phyloP scores from a whole-genome alignment of 2,888 invertebrate species.

The Toxonevra muliebris region DNA sequence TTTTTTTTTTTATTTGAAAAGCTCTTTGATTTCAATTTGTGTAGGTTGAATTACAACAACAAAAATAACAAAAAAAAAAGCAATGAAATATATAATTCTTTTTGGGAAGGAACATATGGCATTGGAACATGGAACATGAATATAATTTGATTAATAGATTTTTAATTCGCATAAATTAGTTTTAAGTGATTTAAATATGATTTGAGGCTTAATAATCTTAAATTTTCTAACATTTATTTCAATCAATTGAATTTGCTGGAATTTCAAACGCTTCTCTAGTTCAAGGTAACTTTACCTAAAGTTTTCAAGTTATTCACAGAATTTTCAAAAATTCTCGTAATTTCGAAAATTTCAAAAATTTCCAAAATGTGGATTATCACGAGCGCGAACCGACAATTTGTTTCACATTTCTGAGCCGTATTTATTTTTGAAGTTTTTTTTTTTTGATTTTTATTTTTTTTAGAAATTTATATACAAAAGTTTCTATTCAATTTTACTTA shows the following conservation, averaged over 20 bases:
- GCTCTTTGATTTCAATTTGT: conserved; percentile 26
- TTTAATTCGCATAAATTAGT: conserved; percentile 24
- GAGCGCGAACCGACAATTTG: neutral
- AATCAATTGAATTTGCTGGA: neutral
- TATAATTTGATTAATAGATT: conserved; percentile 33
- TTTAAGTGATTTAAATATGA: neutral
- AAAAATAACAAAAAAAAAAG: conserved; percentile 13
- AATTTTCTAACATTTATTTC: conserved; percentile 16
- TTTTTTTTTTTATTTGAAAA: conserved; percentile 22
- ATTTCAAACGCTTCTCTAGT: too few relatives aligned
- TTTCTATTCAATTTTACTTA: conserved; percentile 9
- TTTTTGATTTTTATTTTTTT: neutral
- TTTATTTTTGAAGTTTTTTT: too few relatives aligned
- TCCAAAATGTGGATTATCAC: too few relatives aligned
- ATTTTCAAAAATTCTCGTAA: too few relatives aligned
- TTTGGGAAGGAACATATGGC: too few relatives aligned
- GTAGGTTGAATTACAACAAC: conserved; percentile 8
- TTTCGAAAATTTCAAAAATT: too few relatives aligned
- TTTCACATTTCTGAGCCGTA: neutral
- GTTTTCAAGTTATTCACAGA: too few relatives aligned
- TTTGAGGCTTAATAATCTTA: conserved; percentile 9
- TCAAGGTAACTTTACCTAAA: too few relatives aligned
- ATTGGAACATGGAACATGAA: conserved; percentile 23
- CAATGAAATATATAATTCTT: conserved; percentile 18
- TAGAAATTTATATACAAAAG: neutral